Base-by-base conservation (phyloP, 2,113 vertebrate species). In the Martes martes region DNA sequence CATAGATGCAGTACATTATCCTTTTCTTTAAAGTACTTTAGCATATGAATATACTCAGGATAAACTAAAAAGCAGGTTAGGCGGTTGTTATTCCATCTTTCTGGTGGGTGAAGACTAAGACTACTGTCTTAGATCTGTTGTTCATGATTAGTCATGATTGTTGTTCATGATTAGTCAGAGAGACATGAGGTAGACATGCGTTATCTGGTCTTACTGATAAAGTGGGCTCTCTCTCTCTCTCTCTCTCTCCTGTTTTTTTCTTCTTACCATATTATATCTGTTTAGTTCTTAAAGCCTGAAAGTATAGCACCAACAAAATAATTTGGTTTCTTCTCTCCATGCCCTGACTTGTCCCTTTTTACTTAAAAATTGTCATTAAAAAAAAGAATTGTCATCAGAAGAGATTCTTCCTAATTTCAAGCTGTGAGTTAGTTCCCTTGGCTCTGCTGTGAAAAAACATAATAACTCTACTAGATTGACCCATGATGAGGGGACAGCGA, bases 21-120 rank as follows among this genome's bases (percentile, higher is more conserved):
- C 15, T 89, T 91, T 82, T 36, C 21, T 94, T 94, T 7, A 74
- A 91, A 91, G 50, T 93, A 52, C 7, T 67, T 94, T 86, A 94
- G 52, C 6, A 47, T 47, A 83, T 10, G 79, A 42, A 50, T 63
- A 71, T 33, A 87, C 13, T 82, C 4, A 14, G n/a, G 7, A 81
- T 42, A 85, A 92, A 57, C 11, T 39, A 65, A 52, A 28, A 87
- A 50, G 42, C 31, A 88, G 45, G 4, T 36, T 71, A 96, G 28
- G 11, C 9, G 65, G 26, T 50, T 92, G 47, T 80, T 65, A 80
- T 52, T 1, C 23, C 23, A 47, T 83, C 89, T 83, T 90, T 61
- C 52, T 88, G n/a, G 9, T 69, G 42, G 42, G 26, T 83, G n/a
- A n/a, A n/a, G n/a, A n/a, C 11, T 33, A 84, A 89, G 50, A 63